A percentile compares a stretch with the other conserved stretches of the same genome.
Evolutionary conservation across 2,888 invertebrate species (phyloP).

Genomic region (Eulithis prunata): DNA sequence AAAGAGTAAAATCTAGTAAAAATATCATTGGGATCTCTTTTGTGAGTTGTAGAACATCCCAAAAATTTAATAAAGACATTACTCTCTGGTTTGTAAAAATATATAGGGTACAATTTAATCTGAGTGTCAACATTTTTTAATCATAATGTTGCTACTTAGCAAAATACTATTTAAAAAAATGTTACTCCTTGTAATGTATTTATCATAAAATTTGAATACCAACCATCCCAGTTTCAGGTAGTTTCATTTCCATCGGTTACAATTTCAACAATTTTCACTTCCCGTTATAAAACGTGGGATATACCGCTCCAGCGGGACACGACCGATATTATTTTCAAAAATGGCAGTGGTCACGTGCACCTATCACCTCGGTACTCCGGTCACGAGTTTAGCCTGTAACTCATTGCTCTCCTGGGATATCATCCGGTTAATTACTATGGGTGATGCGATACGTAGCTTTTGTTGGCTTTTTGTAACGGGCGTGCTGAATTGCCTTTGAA

Average conservation of each 20-base stretch:
- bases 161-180: too few species aligned
- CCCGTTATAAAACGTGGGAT: conserved; percentile 12
- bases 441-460: conserved; percentile 47
- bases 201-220: neutral
- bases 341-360: conserved; percentile 56
- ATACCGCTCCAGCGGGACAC: conserved; percentile 25
- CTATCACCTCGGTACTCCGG: conserved; percentile 48
- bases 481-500: conserved; percentile 6
- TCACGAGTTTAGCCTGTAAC: conserved; percentile 65
- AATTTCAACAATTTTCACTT: conserved; percentile 24
- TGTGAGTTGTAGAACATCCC: too few species aligned
- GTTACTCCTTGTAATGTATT: too few species aligned
- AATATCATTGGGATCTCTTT: too few species aligned
- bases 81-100: too few species aligned
- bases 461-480: conserved; percentile 34
- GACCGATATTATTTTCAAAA: conserved; percentile 38
- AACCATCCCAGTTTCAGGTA: neutral
- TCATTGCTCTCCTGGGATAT: conserved; percentile 63
- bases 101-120: too few species aligned
- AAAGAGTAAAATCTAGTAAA: too few species aligned
- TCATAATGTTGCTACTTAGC: too few species aligned
- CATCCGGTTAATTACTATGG: conserved; percentile 64
- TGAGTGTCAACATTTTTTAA: too few species aligned
- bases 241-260: neutral
- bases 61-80: too few species aligned